Evolutionary conservation across 2,113 vertebrate genomes (phyloP).

Genomic region (Lanius collurio): DNA sequence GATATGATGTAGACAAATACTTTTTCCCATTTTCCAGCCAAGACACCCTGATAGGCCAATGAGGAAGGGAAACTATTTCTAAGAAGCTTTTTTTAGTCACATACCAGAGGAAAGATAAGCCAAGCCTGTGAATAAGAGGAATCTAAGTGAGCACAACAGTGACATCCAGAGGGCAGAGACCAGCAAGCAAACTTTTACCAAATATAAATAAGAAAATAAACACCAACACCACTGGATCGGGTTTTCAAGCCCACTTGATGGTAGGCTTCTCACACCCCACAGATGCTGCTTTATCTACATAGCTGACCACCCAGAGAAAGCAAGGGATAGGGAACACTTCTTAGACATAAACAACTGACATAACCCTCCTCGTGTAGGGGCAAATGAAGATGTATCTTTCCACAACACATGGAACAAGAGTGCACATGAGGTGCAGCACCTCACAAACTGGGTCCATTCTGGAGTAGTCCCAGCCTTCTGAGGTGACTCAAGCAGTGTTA

Average conservation of each 20-base stretch:
- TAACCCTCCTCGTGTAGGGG: neutral
- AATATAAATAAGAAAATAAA: neutral
- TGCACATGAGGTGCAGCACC: neutral
- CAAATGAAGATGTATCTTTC: neutral
- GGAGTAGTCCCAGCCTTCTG: neutral
- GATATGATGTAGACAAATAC: neutral
- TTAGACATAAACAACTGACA: neutral
- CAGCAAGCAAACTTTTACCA: neutral
- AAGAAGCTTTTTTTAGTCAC: neutral
- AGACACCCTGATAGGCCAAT: neutral
- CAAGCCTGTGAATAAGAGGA: neutral
- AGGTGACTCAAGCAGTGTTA: neutral
- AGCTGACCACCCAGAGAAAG: neutral
- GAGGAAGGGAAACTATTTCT: neutral
- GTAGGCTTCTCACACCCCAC: neutral
- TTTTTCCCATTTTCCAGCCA: neutral
- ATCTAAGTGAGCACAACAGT: conserved; percentile 47
- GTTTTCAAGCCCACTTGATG: neutral
- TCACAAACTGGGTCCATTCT: neutral
- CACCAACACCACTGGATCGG: neutral
- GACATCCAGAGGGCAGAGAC: conserved; percentile 46
- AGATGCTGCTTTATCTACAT: neutral
- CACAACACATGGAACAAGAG: neutral
- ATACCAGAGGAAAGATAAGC: neutral
- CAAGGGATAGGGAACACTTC: neutral